Conservation (phyloP, 2,888 invertebrate genomes). For the Alviniconcha strummeri region DNA sequence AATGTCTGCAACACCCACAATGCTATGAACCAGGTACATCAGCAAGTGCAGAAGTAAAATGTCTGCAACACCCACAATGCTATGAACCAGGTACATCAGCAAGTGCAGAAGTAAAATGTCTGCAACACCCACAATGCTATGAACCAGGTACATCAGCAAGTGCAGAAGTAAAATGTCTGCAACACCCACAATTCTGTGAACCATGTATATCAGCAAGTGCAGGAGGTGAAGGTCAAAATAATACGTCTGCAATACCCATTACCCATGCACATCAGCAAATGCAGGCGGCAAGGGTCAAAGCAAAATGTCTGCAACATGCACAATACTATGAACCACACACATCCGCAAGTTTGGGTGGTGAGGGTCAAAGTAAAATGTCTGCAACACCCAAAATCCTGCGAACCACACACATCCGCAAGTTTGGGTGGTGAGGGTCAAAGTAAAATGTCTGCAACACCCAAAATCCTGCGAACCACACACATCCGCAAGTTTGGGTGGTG, state of each 20-base stretch:
- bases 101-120: slow-evolving; percentile 73
- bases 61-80: slow-evolving; percentile 48
- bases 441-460: slow-evolving; percentile 64
- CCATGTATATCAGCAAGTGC: slow-evolving; percentile 60
- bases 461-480: slow-evolving; percentile 57
- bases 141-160: slow-evolving; percentile 71
- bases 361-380: too few species aligned
- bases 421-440: slow-evolving; percentile 72
- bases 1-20: slow-evolving; percentile 59
- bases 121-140: slow-evolving; percentile 40
- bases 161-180: slow-evolving; percentile 72
- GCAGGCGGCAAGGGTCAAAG: slow-evolving; percentile 55
- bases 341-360: too few species aligned
- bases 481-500: slow-evolving; percentile 71
- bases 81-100: slow-evolving; percentile 68
- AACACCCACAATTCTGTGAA: neutral
- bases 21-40: slow-evolving; percentile 62
- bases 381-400: too few species aligned
- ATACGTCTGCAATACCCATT: slow-evolving; percentile 38
- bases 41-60: slow-evolving; percentile 73
- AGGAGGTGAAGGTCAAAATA: slow-evolving; percentile 41
- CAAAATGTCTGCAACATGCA: too few species aligned
- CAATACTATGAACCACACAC: too few species aligned
- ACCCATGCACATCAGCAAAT: slow-evolving; percentile 62
- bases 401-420: too few species aligned